A percentile compares a stretch with the other conserved stretches of the same genome.
Conservation (phyloP, 2,888 invertebrate species). For the Sinelater perroti region DNA sequence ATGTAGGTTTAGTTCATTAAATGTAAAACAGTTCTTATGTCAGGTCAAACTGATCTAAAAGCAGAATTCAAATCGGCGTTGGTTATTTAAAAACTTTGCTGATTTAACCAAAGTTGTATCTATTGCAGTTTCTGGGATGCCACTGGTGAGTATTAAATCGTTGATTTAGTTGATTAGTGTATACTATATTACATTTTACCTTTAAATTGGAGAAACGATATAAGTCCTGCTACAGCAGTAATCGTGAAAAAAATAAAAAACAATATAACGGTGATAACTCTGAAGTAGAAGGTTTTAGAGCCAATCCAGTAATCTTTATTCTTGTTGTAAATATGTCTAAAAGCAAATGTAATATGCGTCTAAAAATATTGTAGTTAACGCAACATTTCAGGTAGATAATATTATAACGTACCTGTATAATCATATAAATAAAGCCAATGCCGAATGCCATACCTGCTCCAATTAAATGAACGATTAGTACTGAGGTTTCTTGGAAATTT, state of each 20-base stretch:
- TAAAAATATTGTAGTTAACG: conserved; percentile 35
- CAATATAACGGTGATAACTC: not conserved
- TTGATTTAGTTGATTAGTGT: no score
- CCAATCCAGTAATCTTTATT: conserved; percentile 2
- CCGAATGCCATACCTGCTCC: conserved; percentile 35
- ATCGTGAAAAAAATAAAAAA: not conserved
- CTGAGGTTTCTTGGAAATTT: conserved; percentile 33
- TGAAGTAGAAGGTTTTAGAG: not conserved
- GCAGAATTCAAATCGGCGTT: no score
- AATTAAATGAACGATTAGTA: conserved; percentile 22
- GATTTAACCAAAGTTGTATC: no score
- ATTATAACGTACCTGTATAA: conserved; percentile 72
- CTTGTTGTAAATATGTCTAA: not conserved
- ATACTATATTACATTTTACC: no score
- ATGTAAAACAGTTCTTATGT: no score
- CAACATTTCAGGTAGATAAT: no score
- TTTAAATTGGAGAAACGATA: not conserved
- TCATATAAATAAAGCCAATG: conserved; percentile 73
- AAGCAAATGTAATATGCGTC: conserved; percentile 8
- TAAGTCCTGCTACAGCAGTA: not conserved
- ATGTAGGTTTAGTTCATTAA: no score
- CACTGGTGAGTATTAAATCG: no score
- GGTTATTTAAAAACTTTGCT: no score
- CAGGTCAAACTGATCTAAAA: no score
- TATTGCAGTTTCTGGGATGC: no score